Percentiles rank a stretch among this genome's conserved stretches.
phyloP scores from a whole-genome alignment of 1,140 invertebrate genomes.

The Uloborus diversus region DNA sequence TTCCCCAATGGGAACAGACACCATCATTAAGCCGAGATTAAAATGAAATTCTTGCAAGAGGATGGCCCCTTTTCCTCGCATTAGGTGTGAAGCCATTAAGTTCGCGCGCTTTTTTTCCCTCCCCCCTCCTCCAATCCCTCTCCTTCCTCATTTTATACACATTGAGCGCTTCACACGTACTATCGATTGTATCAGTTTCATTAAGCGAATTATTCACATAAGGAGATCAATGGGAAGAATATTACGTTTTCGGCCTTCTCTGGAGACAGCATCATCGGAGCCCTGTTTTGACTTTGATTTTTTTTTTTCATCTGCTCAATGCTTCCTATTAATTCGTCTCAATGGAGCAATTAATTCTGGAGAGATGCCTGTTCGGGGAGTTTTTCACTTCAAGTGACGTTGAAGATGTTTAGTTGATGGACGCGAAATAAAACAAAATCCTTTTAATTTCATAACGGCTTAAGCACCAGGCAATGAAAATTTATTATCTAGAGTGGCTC shows the following conservation, averaged over 20 bases:
- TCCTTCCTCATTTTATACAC: too few relatives aligned
- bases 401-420: too few relatives aligned
- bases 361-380: neutral
- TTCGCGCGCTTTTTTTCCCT: neutral
- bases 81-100: constrained; percentile 51
- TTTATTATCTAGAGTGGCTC: too few relatives aligned
- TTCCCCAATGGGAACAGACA: constrained; percentile 27
- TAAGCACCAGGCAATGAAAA: too few relatives aligned
- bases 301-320: neutral
- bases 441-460: too few relatives aligned
- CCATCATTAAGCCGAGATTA: constrained; percentile 51
- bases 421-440: too few relatives aligned
- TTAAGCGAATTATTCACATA: constrained; percentile 44
- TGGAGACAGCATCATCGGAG: neutral
- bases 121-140: neutral
- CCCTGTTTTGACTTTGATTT: too few relatives aligned
- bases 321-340: constrained; percentile 43
- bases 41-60: constrained; percentile 45
- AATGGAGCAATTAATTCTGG: constrained; percentile 38
- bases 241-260: constrained; percentile 3
- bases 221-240: constrained; percentile 26
- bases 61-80: neutral
- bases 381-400: too few relatives aligned
- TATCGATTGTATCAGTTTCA: constrained; percentile 54
- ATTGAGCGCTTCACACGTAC: too few relatives aligned